These are phyloP conservation scores for Sebastes fasciatus DNA, from an alignment of 2,113 vertebrate species.

Conservation along the genomic window DNA sequence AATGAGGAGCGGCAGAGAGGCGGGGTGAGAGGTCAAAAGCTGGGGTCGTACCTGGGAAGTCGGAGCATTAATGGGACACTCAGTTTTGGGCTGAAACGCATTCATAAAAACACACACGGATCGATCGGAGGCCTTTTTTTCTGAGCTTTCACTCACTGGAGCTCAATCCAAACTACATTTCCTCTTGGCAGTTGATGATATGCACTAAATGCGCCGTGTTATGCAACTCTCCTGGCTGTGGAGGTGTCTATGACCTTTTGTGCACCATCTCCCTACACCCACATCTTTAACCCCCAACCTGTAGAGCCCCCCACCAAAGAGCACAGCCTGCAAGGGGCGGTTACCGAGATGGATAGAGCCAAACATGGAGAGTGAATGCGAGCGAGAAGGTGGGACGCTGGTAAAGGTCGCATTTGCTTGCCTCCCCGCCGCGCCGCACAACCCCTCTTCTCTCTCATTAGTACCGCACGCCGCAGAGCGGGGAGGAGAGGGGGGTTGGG, in stretches of 20 bases:
- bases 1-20: slow-evolving; percentile 20
- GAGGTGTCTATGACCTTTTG: slow-evolving; percentile 58
- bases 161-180: slow-evolving; percentile 5
- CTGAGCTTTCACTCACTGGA: background rate
- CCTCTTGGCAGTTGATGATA: slow-evolving; percentile 10
- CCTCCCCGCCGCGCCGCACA: background rate
- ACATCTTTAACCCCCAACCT: slow-evolving; percentile 58
- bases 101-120: background rate
- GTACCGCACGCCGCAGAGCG: slow-evolving; percentile 20
- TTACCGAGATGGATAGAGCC: slow-evolving; percentile 9
- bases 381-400: slow-evolving; percentile 33
- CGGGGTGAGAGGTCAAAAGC: slow-evolving; percentile 38
- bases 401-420: slow-evolving; percentile 69
- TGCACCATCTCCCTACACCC: slow-evolving; percentile 28
- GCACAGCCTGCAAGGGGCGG: slow-evolving; percentile 18
- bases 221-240: slow-evolving; percentile 11
- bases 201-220: slow-evolving; percentile 8
- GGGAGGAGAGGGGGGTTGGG: slow-evolving; percentile 5
- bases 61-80: slow-evolving; percentile 42
- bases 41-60: background rate
- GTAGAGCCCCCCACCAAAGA: background rate
- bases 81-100: background rate
- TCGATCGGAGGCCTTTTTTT: background rate
- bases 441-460: slow-evolving; percentile 63
- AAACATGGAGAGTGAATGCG: slow-evolving; percentile 10